phyloP scores from a whole-genome alignment of 1,140 invertebrate genomes.

The Fopius arisanus region DNA sequence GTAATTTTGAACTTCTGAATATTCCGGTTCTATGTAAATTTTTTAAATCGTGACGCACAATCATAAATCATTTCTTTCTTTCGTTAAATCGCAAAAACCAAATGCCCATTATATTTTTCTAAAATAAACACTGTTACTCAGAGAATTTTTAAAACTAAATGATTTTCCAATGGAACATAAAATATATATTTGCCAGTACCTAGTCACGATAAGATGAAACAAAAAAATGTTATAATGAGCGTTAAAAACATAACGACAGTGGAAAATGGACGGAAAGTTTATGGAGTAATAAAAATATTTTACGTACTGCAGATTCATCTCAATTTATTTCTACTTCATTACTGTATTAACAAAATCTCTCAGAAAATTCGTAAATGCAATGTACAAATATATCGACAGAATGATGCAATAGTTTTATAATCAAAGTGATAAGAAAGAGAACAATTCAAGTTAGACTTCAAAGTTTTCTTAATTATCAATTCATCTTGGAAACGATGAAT shows the following conservation, averaged over 20 bases:
- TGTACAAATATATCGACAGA: too few relatives aligned
- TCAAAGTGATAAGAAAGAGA: too few relatives aligned
- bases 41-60: not conserved
- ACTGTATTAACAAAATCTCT: not conserved
- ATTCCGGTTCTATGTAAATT: not conserved
- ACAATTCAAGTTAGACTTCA: too few relatives aligned
- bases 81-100: slow-evolving; percentile 14
- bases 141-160: slow-evolving; percentile 30
- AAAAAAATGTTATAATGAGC: slow-evolving; percentile 55
- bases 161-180: slow-evolving; percentile 27
- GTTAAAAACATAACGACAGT: slow-evolving; percentile 44
- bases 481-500: slow-evolving; percentile 12
- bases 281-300: slow-evolving; percentile 56
- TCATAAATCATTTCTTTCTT: not conserved
- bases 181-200: slow-evolving; percentile 47
- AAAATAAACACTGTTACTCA: slow-evolving; percentile 53
- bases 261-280: slow-evolving; percentile 36
- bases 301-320: slow-evolving; percentile 42
- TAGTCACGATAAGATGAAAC: slow-evolving; percentile 56
- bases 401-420: not conserved
- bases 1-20: not conserved
- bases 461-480: not conserved
- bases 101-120: slow-evolving; percentile 59
- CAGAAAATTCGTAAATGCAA: not conserved
- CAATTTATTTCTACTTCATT: not conserved